Evolutionary conservation across 2,113 vertebrate species (phyloP), one percentile per base, ranked within the genome.

Genomic region (Trichomycterus rosablanca): DNA sequence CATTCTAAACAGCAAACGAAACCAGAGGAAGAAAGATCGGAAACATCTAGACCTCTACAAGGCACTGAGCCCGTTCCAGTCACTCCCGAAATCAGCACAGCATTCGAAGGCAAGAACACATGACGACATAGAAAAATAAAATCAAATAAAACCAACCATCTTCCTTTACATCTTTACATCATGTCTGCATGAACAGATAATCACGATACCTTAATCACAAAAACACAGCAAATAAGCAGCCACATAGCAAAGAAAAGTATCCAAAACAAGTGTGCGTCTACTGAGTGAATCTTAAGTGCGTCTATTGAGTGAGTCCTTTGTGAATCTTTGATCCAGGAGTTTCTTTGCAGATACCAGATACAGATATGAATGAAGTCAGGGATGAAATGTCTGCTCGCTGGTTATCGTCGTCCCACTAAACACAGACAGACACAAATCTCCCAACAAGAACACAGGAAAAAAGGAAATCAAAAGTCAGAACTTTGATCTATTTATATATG

Each of bases 121-220:
- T 69, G 68, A 74, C 51, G 62, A 72, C 62, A 77, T 83, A 85
- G 58, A 86, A 86, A 87, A 87, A 85, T 84, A 85, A 86, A 88
- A 86, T 78, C 72, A 78, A 81, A 81, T 80, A 76, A 82, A 88
- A 80, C 50, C 53, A 74, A 68, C 55, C 42, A 11, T 67, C 52
- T 74, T 50, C 51, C 49, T 55, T 57, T 45, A 73, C 60, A 56
- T 39, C 54, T 53, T 68, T 60, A 73, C 58, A 61, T 48, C 45
- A 26, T 59, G 60, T 60, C 37, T 52, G 73, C 71, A 80, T 74
- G 65, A 63, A 78, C 64, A 76, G 49, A 79, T 66, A 18, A 80
- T 78, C 69, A 73, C 77, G 76, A 78, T 76, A 85, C 76, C 71
- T 75, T 81, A 76, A 56, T 79, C 82, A 84, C 84, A 76, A 67